These are phyloP conservation scores for Neodiprion fabricii DNA, from an alignment of 1,140 invertebrate species.

Conservation along the genomic window DNA sequence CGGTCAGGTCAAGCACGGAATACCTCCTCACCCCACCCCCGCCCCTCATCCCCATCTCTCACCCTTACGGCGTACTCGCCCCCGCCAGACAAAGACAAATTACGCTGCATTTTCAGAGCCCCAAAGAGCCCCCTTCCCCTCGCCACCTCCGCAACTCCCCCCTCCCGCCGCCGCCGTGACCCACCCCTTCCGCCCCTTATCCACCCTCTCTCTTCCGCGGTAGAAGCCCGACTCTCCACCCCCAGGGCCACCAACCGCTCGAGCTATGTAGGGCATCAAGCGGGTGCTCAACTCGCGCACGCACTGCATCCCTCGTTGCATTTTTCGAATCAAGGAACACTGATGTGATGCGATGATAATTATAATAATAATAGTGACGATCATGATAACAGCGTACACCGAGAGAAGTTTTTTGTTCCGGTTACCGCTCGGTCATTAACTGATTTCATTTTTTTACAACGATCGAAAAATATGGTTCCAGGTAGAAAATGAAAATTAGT, in stretches of 20 bases:
- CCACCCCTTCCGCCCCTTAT: constrained; percentile 30
- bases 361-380: no score
- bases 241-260: constrained; percentile 30
- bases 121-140: constrained; percentile 49
- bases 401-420: no score
- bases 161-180: constrained; percentile 8
- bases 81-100: constrained; percentile 59
- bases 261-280: constrained; percentile 52
- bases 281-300: constrained; percentile 51
- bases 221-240: background rate
- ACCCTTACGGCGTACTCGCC: constrained; percentile 19
- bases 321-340: background rate
- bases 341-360: no score
- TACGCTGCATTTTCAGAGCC: constrained; percentile 62
- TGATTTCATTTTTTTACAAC: no score
- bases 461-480: no score
- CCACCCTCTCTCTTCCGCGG: constrained; percentile 26
- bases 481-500: no score
- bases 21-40: constrained; percentile 36
- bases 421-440: no score
- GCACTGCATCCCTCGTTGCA: constrained; percentile 33
- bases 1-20: constrained; percentile 61
- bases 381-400: no score
- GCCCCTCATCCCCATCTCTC: constrained; percentile 21
- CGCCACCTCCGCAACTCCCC: constrained; percentile 27